Percentiles rank a stretch among this genome's conserved stretches.
Conservation (phyloP, 1,140 invertebrate species). For the Zaprionus gabonicus region DNA sequence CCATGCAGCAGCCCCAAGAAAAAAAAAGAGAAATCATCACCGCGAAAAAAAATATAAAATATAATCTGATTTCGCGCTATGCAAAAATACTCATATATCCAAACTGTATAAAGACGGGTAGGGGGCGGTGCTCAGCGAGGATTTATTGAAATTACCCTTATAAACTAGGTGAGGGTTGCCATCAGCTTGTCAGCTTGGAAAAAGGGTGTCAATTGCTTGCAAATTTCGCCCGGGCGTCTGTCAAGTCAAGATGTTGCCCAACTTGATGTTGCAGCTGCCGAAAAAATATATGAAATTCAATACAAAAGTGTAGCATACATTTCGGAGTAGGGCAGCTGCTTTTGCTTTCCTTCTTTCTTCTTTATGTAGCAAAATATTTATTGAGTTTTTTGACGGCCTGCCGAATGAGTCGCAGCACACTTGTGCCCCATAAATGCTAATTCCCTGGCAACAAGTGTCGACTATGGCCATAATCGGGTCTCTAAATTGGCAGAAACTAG, state of each 20-base stretch:
- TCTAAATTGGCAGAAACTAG: neutral
- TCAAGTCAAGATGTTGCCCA: conserved; percentile 81
- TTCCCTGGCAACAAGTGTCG: conserved; percentile 32
- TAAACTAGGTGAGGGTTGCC: conserved; percentile 54
- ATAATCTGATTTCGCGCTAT: conserved; percentile 68
- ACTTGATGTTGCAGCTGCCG: conserved; percentile 53
- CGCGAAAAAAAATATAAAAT: conserved; percentile 44
- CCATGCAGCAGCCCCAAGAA: conserved; percentile 16
- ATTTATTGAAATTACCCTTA: conserved; percentile 82
- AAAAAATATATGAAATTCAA: conserved; percentile 73
- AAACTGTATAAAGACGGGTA: neutral
- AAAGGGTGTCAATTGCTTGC: conserved; percentile 82
- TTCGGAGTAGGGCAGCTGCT: neutral
- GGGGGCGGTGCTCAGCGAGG: conserved; percentile 13
- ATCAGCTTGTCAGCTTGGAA: conserved; percentile 48
- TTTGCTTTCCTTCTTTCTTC: neutral
- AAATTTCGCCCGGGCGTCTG: conserved; percentile 58
- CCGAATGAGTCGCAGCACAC: neutral
- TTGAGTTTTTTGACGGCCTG: conserved; percentile 31
- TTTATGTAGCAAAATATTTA: conserved; percentile 55
- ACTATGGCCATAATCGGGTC: neutral
- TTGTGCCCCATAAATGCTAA: conserved; percentile 52
- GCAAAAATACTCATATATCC: conserved; percentile 54
- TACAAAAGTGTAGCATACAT: conserved; percentile 37
- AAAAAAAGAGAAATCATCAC: conserved; percentile 22